phyloP scores from a whole-genome alignment of 30 jellyfish, hydroid and myxozoan genomes.

The Pelagia noctiluca region DNA sequence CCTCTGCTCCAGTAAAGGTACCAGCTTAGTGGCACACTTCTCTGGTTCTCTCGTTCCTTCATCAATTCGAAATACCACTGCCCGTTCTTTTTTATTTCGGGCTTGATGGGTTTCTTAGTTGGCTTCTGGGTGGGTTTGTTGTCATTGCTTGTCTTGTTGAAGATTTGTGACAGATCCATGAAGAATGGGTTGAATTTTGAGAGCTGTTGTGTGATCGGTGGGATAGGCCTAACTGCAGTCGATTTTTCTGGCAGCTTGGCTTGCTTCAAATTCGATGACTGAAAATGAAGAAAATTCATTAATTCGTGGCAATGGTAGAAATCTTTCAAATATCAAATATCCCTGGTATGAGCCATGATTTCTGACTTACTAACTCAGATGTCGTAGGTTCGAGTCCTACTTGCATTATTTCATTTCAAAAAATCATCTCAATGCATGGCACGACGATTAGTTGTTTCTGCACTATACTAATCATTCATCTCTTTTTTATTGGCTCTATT shows the following conservation, averaged over 20 bases:
- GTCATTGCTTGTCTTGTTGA: not conserved
- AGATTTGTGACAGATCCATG: not conserved
- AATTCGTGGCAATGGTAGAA: too few relatives aligned
- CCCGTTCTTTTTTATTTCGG: conserved; percentile 19
- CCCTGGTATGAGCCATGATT: too few relatives aligned
- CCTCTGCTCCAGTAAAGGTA: conserved; percentile 74
- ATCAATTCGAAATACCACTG: conserved; percentile 54
- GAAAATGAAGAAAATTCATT: not conserved
- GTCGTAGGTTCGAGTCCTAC: too few relatives aligned
- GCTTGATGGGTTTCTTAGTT: not conserved
- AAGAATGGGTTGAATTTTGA: conserved; percentile 53
- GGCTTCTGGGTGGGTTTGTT: not conserved
- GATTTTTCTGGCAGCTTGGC: not conserved
- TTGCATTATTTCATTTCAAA: too few relatives aligned
- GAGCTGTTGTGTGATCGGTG: conserved; percentile 29
- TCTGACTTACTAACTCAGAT: too few relatives aligned
- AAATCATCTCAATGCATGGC: too few relatives aligned
- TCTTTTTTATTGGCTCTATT: too few relatives aligned
- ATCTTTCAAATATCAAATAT: too few relatives aligned
- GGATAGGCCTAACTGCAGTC: conserved; percentile 56
- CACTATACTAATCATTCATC: too few relatives aligned
- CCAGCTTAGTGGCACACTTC: conserved; percentile 73
- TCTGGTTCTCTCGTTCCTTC: conserved; percentile 62
- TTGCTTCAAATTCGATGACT: not conserved
- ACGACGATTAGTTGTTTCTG: too few relatives aligned